These are phyloP conservation scores for Diachasma alloeum DNA, from an alignment of 1,140 invertebrate species.

Conservation along the genomic window DNA sequence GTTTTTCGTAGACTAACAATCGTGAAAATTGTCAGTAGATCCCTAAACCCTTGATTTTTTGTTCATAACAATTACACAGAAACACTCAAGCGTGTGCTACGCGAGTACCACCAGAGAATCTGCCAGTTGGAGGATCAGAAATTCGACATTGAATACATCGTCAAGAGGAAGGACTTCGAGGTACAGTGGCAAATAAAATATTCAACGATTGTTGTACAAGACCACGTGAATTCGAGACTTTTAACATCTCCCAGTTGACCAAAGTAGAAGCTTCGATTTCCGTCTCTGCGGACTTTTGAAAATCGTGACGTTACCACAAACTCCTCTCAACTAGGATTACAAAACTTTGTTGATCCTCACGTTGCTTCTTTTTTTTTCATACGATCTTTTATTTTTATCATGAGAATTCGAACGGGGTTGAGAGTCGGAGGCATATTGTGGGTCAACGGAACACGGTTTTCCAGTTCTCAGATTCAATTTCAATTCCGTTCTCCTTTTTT, in stretches of 20 bases:
- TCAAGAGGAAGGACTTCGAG: conserved; percentile 97
- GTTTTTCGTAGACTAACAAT: neutral
- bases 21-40: conserved; percentile 14
- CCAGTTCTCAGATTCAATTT: too few species aligned
- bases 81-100: conserved; percentile 81
- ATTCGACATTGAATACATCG: conserved; percentile 97
- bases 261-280: conserved; percentile 8
- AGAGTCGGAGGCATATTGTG: too few species aligned
- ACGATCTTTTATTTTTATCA: neutral
- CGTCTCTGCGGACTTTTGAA: neutral
- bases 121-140: conserved; percentile 90
- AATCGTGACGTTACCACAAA: conserved; percentile 2
- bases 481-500: too few species aligned
- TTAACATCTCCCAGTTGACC: neutral
- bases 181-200: conserved; percentile 54
- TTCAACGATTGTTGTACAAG: neutral
- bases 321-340: conserved; percentile 1
- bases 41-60: conserved; percentile 18
- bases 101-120: conserved; percentile 89
- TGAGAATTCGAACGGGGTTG: too few species aligned
- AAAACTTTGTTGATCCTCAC: conserved; percentile 13
- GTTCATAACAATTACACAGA: conserved; percentile 50
- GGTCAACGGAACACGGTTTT: too few species aligned
- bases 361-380: neutral
- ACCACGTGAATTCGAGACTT: neutral